phyloP scores from a whole-genome alignment of 2,113 vertebrate species.

The Pogonocichla stellata region DNA sequence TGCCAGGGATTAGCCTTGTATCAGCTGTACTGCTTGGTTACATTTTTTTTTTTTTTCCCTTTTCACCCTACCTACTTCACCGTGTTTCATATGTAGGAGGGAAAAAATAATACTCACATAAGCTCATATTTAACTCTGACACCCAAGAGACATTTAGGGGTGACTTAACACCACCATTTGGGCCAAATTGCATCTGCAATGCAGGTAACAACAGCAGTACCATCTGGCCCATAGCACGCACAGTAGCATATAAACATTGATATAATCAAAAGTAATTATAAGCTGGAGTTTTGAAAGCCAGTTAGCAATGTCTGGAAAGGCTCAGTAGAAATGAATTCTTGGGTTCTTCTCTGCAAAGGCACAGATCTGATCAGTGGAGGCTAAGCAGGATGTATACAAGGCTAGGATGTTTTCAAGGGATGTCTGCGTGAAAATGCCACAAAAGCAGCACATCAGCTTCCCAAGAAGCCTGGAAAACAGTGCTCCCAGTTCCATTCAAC shows the following conservation, averaged over 20 bases:
- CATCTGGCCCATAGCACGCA: not conserved
- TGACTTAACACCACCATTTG: conserved; percentile 38
- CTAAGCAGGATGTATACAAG: not conserved
- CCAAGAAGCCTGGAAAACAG: not conserved
- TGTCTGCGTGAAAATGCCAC: not conserved
- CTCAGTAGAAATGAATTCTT: not conserved
- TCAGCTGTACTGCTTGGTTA: not conserved
- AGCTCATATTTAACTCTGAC: not conserved
- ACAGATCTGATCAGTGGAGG: not conserved
- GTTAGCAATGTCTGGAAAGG: not conserved
- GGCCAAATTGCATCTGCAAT: conserved; percentile 53
- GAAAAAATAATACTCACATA: not conserved
- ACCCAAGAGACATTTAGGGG: not conserved
- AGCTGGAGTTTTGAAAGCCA: conserved; percentile 5
- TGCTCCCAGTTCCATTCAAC: not conserved
- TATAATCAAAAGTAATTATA: conserved; percentile 21
- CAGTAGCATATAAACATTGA: conserved; percentile 17
- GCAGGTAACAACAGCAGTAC: conserved; percentile 41
- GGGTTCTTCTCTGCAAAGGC: not conserved
- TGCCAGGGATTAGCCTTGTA: conserved; percentile 6
- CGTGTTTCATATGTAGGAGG: not conserved
- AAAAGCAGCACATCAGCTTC: not conserved
- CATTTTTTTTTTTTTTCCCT: not conserved
- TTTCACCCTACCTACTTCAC: not conserved
- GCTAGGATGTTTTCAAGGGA: not conserved